These are phyloP conservation scores for Rhynchonycteris naso DNA, from an alignment of 2,797 vertebrate species.

Conservation along the genomic window DNA sequence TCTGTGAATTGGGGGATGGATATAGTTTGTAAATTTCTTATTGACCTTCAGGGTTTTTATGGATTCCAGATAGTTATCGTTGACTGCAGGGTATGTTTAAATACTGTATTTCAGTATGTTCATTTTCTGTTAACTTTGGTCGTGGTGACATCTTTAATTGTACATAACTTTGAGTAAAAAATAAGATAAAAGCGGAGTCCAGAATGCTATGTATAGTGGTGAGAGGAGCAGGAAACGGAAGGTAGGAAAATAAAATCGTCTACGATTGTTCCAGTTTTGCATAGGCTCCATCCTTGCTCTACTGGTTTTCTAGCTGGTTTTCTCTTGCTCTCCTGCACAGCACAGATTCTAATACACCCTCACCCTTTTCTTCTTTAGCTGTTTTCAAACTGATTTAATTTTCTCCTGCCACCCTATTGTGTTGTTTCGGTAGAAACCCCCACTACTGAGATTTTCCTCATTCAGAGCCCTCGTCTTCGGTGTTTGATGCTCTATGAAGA, in stretches of 20 bases:
- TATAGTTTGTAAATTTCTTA: constrained; percentile 31
- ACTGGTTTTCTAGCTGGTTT: not conserved
- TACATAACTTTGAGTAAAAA: not conserved
- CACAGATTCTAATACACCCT: not conserved
- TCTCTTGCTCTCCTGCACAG: not conserved
- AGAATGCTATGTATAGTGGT: not conserved
- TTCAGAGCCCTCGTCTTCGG: constrained; percentile 48
- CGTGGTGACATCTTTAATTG: not conserved
- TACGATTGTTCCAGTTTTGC: not conserved
- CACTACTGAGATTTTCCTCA: constrained; percentile 62
- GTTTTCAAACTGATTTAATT: constrained; percentile 28
- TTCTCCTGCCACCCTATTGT: constrained; percentile 22
- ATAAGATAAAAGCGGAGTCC: not conserved
- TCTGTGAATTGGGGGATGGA: not conserved
- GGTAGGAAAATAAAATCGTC: not conserved
- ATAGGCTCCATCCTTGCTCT: not conserved
- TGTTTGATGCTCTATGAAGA: constrained; percentile 66
- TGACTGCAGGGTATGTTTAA: not conserved
- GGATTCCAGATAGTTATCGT: not conserved
- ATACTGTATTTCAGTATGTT: not conserved
- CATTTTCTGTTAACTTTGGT: constrained; percentile 4
- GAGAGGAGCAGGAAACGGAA: not conserved
- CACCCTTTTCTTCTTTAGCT: not conserved
- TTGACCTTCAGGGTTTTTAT: constrained; percentile 26
- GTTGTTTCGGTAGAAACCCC: not conserved